Percentiles rank a stretch among this genome's conserved stretches.
These are phyloP conservation scores for Flexamia atlantica DNA, from an alignment of 2,888 invertebrate genomes.

Conservation along the genomic window DNA sequence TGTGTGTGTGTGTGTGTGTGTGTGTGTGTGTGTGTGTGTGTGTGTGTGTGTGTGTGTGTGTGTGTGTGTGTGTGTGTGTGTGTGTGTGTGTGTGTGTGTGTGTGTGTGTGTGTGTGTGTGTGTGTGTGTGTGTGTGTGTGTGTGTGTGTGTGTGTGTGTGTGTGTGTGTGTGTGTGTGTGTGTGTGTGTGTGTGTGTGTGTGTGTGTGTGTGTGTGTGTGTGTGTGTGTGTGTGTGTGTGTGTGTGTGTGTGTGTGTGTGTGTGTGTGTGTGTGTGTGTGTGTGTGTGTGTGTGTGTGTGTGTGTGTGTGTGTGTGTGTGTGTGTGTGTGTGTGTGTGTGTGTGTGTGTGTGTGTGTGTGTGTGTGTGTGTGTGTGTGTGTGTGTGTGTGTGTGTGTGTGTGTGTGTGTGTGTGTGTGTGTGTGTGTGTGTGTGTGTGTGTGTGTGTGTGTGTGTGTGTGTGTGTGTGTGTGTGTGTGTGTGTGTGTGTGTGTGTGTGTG, in stretches of 20 bases:
- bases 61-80: too few relatives aligned
- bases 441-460: conserved; percentile 5
- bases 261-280: conserved; percentile 9
- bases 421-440: conserved; percentile 9
- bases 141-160: conserved; percentile 9
- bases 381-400: conserved; percentile 9
- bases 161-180: conserved; percentile 9
- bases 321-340: conserved; percentile 9
- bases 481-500: background rate
- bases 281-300: conserved; percentile 9
- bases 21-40: too few relatives aligned
- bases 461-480: conserved; percentile 9
- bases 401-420: conserved; percentile 9
- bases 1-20: too few relatives aligned
- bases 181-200: conserved; percentile 9
- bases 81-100: too few relatives aligned
- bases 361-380: conserved; percentile 9
- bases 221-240: conserved; percentile 9
- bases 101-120: background rate
- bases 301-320: conserved; percentile 9
- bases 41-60: too few relatives aligned
- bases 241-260: conserved; percentile 9
- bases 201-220: conserved; percentile 9
- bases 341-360: conserved; percentile 9
- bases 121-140: conserved; percentile 9